A percentile compares a stretch with the other conserved stretches of the same genome.
These are phyloP conservation scores for Rapana venosa DNA, from an alignment of 2,888 invertebrate genomes.

Conservation along the genomic window DNA sequence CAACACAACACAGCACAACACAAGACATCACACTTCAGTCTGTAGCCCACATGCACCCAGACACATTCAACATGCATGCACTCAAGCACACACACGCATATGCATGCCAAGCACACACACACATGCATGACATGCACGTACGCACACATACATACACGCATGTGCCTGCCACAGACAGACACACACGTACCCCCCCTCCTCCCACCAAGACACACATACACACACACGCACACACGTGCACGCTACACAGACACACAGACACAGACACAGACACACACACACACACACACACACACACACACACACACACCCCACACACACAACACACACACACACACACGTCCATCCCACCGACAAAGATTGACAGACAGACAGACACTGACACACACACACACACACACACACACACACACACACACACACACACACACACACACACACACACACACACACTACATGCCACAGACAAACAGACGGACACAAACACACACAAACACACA, in stretches of 20 bases:
- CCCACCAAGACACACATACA: not conserved
- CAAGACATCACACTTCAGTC: no score
- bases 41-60: no score
- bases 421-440: not conserved
- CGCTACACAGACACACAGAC: not conserved
- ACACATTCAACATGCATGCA: no score
- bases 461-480: not conserved
- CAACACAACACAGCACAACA: no score
- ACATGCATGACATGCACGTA: constrained; percentile 3
- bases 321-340: constrained; percentile 16
- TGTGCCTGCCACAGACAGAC: not conserved
- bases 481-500: not conserved
- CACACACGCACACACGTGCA: not conserved
- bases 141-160: not conserved
- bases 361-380: no score
- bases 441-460: not conserved
- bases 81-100: not conserved
- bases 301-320: not conserved
- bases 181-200: not conserved
- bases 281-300: no score
- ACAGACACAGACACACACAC: not conserved
- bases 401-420: not conserved
- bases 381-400: not conserved
- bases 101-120: no score
- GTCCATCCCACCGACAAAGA: no score